phyloP scores from a whole-genome alignment of 2,113 vertebrate genomes.

The Gnathonemus longibarbis region DNA sequence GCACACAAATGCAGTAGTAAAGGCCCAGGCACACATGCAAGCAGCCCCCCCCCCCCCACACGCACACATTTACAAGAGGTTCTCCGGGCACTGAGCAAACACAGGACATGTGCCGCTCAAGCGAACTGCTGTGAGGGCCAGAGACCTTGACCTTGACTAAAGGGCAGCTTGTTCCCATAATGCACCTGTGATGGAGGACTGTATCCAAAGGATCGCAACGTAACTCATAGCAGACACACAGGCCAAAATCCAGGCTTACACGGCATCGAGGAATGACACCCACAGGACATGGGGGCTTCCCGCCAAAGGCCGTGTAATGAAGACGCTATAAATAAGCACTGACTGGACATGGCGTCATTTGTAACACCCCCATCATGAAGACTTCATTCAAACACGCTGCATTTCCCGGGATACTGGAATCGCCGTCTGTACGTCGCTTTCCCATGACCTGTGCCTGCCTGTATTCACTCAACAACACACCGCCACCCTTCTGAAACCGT shows the following conservation, averaged over 20 bases:
- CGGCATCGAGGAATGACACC: neutral
- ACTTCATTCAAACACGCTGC: neutral
- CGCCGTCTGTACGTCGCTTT: neutral
- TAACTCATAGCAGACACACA: neutral
- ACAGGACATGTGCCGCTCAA: neutral
- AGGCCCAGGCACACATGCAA: neutral
- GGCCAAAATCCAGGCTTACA: neutral
- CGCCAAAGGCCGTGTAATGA: neutral
- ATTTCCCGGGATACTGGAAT: neutral
- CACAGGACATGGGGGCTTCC: neutral
- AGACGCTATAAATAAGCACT: neutral
- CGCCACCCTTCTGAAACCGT: neutral
- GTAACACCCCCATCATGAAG: neutral
- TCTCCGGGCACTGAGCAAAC: neutral
- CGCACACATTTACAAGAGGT: constrained; percentile 9
- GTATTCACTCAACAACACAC: neutral
- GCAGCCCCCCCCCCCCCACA: neutral
- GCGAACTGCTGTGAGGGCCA: neutral
- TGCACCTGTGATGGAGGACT: neutral
- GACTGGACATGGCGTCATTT: neutral
- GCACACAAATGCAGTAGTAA: constrained; percentile 23
- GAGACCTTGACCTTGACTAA: neutral
- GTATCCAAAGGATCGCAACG: neutral
- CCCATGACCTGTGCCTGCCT: neutral
- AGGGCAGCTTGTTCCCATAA: neutral